These are phyloP conservation scores for Globicephala melas DNA, from an alignment of 2,113 vertebrate genomes.

Conservation along the genomic window DNA sequence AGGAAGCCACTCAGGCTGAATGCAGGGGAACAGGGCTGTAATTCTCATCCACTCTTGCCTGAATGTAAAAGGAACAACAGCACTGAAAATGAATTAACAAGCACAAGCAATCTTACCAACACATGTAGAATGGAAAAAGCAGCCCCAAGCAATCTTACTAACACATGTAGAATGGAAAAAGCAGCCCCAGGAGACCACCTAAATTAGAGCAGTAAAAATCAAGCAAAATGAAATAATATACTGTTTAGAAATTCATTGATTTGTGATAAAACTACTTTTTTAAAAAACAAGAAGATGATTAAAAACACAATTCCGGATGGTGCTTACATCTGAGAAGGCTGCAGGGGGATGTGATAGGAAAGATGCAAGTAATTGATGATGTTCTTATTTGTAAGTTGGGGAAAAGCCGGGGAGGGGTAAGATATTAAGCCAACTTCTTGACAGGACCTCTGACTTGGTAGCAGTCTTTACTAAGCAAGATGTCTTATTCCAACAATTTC, in stretches of 20 bases:
- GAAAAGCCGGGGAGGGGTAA: not conserved
- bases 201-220: not conserved
- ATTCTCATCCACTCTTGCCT: not conserved
- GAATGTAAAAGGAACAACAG: not conserved
- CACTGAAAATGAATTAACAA: not conserved
- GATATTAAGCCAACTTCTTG: not conserved
- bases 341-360: not conserved
- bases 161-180: not conserved
- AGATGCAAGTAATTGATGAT: not conserved
- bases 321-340: not conserved
- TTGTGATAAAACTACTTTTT: not conserved
- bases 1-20: not conserved
- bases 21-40: not conserved
- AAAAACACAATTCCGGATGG: not conserved
- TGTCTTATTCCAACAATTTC: not conserved
- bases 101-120: not conserved
- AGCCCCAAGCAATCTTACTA: not conserved
- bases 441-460: not conserved
- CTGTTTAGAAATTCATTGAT: not conserved
- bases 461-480: not conserved
- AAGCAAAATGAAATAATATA: not conserved
- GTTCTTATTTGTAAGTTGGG: not conserved
- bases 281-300: not conserved
- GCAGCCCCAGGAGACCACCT: no score
- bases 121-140: not conserved